These are phyloP conservation scores for Limnothrissa miodon DNA, from an alignment of 2,113 vertebrate species.

Conservation along the genomic window DNA sequence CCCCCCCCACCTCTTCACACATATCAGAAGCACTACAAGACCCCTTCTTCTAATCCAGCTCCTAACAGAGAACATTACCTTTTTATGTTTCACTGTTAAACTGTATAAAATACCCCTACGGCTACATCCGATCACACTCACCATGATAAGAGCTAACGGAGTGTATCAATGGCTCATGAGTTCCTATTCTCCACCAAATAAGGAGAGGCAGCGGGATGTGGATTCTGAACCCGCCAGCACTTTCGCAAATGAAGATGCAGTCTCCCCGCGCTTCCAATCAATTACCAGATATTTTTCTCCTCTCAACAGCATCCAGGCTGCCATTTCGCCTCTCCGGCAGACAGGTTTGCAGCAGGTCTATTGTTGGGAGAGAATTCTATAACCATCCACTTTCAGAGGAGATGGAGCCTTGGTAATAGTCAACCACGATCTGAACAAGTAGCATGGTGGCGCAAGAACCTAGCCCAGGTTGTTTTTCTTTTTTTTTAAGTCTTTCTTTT, in stretches of 20 bases:
- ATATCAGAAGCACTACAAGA: slow-evolving; percentile 77
- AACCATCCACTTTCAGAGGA: slow-evolving; percentile 51
- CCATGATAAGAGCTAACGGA: slow-evolving; percentile 85
- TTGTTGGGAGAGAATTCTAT: slow-evolving; percentile 45
- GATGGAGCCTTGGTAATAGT: neutral
- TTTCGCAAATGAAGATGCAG: slow-evolving; percentile 71
- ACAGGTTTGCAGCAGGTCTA: slow-evolving; percentile 63
- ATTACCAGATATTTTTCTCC: slow-evolving; percentile 78
- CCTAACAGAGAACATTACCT: slow-evolving; percentile 78
- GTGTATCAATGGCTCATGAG: slow-evolving; percentile 87
- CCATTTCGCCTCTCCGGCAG: slow-evolving; percentile 76
- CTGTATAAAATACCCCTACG: slow-evolving; percentile 81
- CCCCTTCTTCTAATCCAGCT: slow-evolving; percentile 77
- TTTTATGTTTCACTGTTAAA: slow-evolving; percentile 85
- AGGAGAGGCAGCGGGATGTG: slow-evolving; percentile 74
- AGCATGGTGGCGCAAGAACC: neutral
- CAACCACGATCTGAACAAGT: neutral
- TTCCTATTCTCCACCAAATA: slow-evolving; percentile 85
- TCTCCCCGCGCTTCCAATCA: slow-evolving; percentile 78
- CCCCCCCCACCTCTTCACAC: slow-evolving; percentile 53
- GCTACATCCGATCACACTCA: slow-evolving; percentile 80
- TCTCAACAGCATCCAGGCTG: slow-evolving; percentile 61
- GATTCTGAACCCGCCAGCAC: slow-evolving; percentile 79
- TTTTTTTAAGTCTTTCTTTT: neutral
- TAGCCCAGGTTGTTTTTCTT: neutral